phyloP scores from a whole-genome alignment of 2,888 invertebrate genomes.

The Elaeidobius kamerunicus region DNA sequence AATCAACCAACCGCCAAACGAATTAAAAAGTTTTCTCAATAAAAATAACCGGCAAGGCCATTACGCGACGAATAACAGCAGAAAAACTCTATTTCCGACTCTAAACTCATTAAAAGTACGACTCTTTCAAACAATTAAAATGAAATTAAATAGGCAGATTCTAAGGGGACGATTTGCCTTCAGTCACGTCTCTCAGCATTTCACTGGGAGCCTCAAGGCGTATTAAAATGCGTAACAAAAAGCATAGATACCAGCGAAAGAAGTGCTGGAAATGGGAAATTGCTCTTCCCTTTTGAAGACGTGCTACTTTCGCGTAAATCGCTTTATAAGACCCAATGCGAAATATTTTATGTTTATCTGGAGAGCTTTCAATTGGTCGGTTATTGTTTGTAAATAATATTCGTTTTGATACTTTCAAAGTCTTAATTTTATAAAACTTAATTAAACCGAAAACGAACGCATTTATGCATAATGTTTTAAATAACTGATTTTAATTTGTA shows the following conservation, averaged over 20 bases:
- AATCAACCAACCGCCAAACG: constrained; percentile 3
- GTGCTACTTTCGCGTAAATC: constrained; percentile 19
- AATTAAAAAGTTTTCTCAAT: constrained; percentile 16
- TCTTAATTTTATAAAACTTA: too few species aligned
- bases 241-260: constrained; percentile 39
- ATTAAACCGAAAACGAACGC: too few species aligned
- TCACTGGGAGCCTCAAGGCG: constrained; percentile 31
- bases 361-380: constrained; percentile 14
- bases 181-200: constrained; percentile 38
- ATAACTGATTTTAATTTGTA: too few species aligned
- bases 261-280: constrained; percentile 38
- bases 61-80: constrained; percentile 29
- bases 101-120: constrained; percentile 40
- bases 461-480: too few species aligned
- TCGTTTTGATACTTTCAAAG: too few species aligned
- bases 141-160: constrained; percentile 33
- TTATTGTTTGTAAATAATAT: too few species aligned
- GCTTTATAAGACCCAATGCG: constrained; percentile 20
- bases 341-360: constrained; percentile 17
- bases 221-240: constrained; percentile 42
- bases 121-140: constrained; percentile 42
- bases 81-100: constrained; percentile 25
- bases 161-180: constrained; percentile 23
- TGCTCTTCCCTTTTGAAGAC: constrained; percentile 28
- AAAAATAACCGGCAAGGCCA: constrained; percentile 16